Evolutionary conservation across 2,888 invertebrate genomes (phyloP).

Genomic region (Hypolimnas misippus): DNA sequence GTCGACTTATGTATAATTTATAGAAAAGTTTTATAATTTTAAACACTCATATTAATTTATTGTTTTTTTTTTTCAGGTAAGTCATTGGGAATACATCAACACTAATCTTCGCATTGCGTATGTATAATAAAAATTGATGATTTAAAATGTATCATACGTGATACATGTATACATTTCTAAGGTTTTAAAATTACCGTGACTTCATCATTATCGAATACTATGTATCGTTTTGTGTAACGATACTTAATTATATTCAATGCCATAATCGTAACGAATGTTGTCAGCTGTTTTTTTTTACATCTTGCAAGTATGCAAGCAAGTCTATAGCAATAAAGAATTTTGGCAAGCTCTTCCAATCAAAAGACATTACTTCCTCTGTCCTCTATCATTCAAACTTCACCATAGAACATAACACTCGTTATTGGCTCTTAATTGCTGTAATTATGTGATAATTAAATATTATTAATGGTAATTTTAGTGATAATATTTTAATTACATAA

Average conservation of each 20-base stretch:
- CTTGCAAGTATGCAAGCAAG: neutral
- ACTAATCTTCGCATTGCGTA: neutral
- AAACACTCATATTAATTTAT: neutral
- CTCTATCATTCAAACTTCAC: neutral
- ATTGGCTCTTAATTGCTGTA: too few species aligned
- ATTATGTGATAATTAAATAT: too few species aligned
- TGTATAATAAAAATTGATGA: too few species aligned
- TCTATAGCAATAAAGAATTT: neutral
- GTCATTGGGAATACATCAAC: neutral
- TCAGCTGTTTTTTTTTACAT: neutral
- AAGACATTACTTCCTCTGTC: neutral
- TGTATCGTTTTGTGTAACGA: too few species aligned
- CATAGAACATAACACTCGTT: too few species aligned
- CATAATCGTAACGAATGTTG: neutral
- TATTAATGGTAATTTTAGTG: too few species aligned
- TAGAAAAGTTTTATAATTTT: constrained; percentile 6
- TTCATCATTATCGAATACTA: too few species aligned
- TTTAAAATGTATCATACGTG: too few species aligned
- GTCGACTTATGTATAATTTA: constrained; percentile 9
- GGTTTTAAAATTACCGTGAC: neutral
- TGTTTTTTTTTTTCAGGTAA: constrained; percentile 25
- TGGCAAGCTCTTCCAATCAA: neutral
- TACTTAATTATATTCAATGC: too few species aligned
- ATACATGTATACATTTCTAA: too few species aligned
- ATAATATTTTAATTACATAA: too few species aligned